Percentiles rank a stretch among this genome's conserved stretches.
Conservation (phyloP, 2,113 vertebrate species). For the Ochotona curzoniae region DNA sequence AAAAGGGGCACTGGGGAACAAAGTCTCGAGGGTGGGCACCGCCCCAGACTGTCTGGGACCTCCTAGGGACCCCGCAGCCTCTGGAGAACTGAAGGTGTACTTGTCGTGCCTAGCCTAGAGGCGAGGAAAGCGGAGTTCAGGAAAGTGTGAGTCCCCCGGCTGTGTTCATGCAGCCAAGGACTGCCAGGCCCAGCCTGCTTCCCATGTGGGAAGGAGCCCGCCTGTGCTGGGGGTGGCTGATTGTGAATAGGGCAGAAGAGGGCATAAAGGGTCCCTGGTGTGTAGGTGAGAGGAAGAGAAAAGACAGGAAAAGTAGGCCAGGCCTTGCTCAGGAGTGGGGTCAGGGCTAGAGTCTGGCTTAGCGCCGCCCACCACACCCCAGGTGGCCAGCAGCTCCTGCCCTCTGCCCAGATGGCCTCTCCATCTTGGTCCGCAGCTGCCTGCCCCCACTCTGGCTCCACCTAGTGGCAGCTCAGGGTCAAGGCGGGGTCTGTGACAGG, state of each 20-base stretch:
- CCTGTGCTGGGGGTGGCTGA: accelerated
- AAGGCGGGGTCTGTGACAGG: neutral
- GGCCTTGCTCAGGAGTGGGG: no score
- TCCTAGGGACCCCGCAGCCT: accelerated
- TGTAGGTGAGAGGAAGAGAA: accelerated
- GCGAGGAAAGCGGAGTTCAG: neutral
- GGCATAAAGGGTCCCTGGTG: neutral
- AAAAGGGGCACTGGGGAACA: neutral
- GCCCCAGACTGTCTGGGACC: neutral
- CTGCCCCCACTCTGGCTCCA: accelerated
- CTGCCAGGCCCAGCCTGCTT: neutral
- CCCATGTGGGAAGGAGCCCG: neutral
- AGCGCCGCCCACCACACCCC: no score
- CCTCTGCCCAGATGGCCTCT: neutral
- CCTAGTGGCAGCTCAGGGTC: no score
- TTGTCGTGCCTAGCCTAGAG: neutral
- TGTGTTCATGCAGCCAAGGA: neutral
- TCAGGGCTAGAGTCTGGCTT: no score
- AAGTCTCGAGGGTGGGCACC: neutral
- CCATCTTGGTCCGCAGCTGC: neutral
- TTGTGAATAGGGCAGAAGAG: neutral
- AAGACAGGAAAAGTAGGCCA: neutral
- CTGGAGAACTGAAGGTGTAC: accelerated
- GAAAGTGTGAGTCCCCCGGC: neutral
- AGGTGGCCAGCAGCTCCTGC: neutral